Conservation (phyloP, 2,113 vertebrate species). For the Pristiophorus japonicus region DNA sequence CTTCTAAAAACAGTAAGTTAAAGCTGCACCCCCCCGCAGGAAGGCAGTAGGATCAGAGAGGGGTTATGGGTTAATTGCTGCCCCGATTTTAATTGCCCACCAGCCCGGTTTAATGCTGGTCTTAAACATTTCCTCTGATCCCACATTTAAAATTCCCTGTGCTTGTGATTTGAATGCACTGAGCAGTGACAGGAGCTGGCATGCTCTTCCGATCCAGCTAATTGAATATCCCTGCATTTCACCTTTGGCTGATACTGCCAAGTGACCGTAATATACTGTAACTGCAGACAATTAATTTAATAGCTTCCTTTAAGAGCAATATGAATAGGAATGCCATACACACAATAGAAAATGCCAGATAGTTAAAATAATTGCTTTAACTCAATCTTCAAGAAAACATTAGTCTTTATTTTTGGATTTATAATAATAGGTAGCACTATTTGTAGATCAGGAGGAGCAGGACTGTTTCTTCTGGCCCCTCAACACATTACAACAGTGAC, state of each 20-base stretch:
- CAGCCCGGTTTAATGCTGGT: neutral
- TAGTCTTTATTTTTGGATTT: neutral
- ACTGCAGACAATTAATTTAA: constrained; percentile 10
- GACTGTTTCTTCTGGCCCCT: too few species aligned
- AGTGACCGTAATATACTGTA: neutral
- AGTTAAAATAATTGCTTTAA: neutral
- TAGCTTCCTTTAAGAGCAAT: neutral
- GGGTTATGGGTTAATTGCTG: neutral
- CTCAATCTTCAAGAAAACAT: neutral
- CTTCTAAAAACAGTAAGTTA: neutral
- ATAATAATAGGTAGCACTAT: neutral
- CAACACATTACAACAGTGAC: too few species aligned
- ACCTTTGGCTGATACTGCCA: neutral
- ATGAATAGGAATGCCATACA: neutral
- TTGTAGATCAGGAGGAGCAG: neutral
- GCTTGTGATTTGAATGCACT: neutral
- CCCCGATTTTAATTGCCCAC: neutral
- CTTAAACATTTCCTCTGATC: neutral
- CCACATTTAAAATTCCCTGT: neutral
- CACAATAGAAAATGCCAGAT: neutral
- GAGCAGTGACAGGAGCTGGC: neutral
- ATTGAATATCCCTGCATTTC: constrained; percentile 14
- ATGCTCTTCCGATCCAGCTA: neutral
- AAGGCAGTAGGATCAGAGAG: neutral
- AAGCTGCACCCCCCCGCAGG: neutral